Evolutionary conservation across 1,140 invertebrate genomes (phyloP), one percentile per base, ranked within the genome.

Genomic region (Ylistrum balloti): DNA sequence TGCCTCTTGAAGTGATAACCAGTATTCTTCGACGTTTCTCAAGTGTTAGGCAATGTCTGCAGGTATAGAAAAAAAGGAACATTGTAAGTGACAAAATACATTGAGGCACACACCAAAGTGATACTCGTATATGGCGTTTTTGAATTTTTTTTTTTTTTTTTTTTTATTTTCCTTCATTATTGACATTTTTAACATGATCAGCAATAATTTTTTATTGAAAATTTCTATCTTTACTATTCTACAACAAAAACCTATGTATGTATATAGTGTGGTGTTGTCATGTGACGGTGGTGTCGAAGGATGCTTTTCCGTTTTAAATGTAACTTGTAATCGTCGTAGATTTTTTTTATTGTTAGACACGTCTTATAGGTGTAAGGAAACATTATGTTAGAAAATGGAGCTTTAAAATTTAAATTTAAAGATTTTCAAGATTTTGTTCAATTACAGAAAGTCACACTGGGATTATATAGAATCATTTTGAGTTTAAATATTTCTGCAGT

Each of bases 181-280:
- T 28, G 17, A 74, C 56, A 74, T 74, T 74, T 74, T 28, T 74
- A 74, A 74, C 22, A 74, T 74, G 56, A 74, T 74, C 56, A 74
- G 56, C 56, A 74, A 74, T 74, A 74, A 74, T 28, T 74, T 74
- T 74, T 74, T 74, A 74, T 74, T 74, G 56, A 74, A 74, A 74
- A 74, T 74, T 74, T 74, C 56, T 74, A 74, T 74, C 56, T 74
- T 74, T 74, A 74, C 56, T 5, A 74, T 74, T 74, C 56, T 74
- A 74, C 56, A 28, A 74, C 56, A 74, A 38, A 45, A 74, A 74
- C n/a, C 22, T 28, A 3, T 74, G n/a, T 74, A n/a, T 74, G 56
- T 74, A 74, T 28, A 74, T 74, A 74, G 56, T 28, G 17, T 28
- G n/a, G 56, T 28, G n/a, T 74, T 74, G 56, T 74, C 56, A 9